Base-by-base conservation (phyloP, 2,113 vertebrate genomes). In the Acinonyx jubatus region DNA sequence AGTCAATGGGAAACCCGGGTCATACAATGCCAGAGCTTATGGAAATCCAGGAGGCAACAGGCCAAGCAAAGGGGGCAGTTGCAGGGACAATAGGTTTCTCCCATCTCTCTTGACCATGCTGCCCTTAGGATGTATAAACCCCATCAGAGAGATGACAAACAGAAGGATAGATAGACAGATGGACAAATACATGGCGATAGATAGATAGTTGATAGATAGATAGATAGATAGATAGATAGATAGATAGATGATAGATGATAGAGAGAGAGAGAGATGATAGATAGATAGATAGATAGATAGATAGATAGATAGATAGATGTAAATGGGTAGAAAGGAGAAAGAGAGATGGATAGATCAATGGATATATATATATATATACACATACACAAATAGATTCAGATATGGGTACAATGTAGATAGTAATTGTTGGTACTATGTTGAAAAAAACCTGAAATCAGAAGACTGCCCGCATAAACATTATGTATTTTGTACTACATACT, bases 21-120 rank as follows among this genome's bases (percentile, higher is more conserved):
- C 83, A 12, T 2, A 16, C 4, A 0, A 73, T 9, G 31, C 11
- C 10, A 4, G 55, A 2, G 23, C 38, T 66, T 13, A 3, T 2
- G 38, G 38, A 18, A 16, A 50, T 14, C 12, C n/a, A 36, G 38
- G 29, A 16, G 12, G 3, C 25, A 29, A 50, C 19, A 2, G 4
- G 14, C 61, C 27, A 1, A 38, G 25, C 33, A 19, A 66, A 66
- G 27, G 8, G 8, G 10, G 29, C 13, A 25, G 25, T 6, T 3
- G 55, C 33, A 8, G 25, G 25, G 41, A 66, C n/a, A 27, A 33
- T 0, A 16, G 41, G 5, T 2, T 55, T 5, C 2, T 21, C 61
- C 29, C 45, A 0, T 41, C 18, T 87, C 48, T 19, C 81, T 3
- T 18, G 65, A 16, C 3, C 8, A 13, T 27, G 21, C 52, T 36